Conservation (phyloP, 2,797 vertebrate genomes). For the Pagetopsis macropterus region DNA sequence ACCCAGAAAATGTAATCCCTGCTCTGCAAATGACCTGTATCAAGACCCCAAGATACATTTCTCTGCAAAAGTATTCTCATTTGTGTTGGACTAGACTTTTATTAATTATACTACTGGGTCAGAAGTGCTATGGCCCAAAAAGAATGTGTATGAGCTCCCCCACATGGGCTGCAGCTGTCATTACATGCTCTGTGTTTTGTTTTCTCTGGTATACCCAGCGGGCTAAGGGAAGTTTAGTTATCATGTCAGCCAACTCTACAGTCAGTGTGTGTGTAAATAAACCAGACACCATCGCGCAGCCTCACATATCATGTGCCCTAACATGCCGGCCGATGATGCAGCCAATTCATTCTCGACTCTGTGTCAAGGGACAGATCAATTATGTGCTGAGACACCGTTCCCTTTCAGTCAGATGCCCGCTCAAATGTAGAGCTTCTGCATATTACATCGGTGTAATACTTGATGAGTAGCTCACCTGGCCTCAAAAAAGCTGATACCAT, state of each 20-base stretch:
- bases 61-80: conserved; percentile 7
- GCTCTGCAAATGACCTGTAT: conserved; percentile 1
- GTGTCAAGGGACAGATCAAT: conserved; percentile 64
- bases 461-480: conserved; percentile 36
- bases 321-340: conserved; percentile 43
- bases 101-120: background rate
- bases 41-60: conserved; percentile 14
- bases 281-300: conserved; percentile 33
- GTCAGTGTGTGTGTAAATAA: conserved; percentile 45
- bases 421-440: conserved; percentile 32
- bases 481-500: conserved; percentile 29
- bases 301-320: conserved; percentile 58
- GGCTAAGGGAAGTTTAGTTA: conserved; percentile 13
- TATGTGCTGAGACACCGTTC: conserved; percentile 50
- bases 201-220: background rate
- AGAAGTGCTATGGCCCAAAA: background rate
- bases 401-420: conserved; percentile 21
- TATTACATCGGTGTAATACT: conserved; percentile 33
- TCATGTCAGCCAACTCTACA: conserved; percentile 16
- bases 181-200: conserved; percentile 28
- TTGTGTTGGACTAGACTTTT: conserved; percentile 21
- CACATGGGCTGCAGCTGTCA: conserved; percentile 57
- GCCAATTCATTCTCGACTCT: conserved; percentile 47
- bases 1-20: conserved; percentile 24
- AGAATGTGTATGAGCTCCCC: conserved; percentile 66